Percentiles rank a stretch among this genome's conserved stretches.
phyloP scores from a whole-genome alignment of 2,113 vertebrate genomes.

The Xenopus laevis region DNA sequence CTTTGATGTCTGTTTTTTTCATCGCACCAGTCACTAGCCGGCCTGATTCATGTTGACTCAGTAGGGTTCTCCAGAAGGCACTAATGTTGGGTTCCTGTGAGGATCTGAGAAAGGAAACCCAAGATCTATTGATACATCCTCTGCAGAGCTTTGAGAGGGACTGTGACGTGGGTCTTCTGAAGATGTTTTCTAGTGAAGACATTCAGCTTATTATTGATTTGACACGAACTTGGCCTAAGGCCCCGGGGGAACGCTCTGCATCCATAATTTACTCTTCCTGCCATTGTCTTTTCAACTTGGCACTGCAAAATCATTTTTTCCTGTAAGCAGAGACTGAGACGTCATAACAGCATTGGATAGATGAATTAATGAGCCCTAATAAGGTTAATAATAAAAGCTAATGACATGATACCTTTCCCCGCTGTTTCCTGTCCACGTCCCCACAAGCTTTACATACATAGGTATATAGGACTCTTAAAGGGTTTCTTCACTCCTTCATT shows the following conservation, averaged over 20 bases:
- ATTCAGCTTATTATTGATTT: constrained; percentile 90
- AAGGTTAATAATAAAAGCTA: constrained; percentile 77
- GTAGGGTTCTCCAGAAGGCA: constrained; percentile 49
- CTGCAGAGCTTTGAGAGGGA: constrained; percentile 84
- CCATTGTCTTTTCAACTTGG: constrained; percentile 90
- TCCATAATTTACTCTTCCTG: constrained; percentile 98
- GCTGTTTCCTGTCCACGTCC: constrained; percentile 58
- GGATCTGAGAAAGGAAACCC: constrained; percentile 97
- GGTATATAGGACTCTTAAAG: constrained; percentile 66
- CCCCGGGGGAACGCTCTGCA: constrained; percentile 86
- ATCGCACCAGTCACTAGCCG: background rate
- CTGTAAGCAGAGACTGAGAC: constrained; percentile 75
- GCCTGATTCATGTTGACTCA: constrained; percentile 3
- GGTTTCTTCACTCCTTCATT: constrained; percentile 50
- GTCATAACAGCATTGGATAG: constrained; percentile 67
- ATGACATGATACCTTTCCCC: constrained; percentile 66
- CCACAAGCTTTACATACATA: constrained; percentile 58
- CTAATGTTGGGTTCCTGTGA: constrained; percentile 67
- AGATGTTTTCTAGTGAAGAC: constrained; percentile 82
- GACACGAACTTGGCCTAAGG: constrained; percentile 89
- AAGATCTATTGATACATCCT: constrained; percentile 92
- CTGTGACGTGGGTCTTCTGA: constrained; percentile 84
- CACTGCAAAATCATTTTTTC: constrained; percentile 77
- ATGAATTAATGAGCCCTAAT: constrained; percentile 79
- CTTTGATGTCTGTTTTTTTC: constrained; percentile 1